Base-by-base conservation (phyloP, 2,797 vertebrate species). In the Hypotaenidia philippensis region DNA sequence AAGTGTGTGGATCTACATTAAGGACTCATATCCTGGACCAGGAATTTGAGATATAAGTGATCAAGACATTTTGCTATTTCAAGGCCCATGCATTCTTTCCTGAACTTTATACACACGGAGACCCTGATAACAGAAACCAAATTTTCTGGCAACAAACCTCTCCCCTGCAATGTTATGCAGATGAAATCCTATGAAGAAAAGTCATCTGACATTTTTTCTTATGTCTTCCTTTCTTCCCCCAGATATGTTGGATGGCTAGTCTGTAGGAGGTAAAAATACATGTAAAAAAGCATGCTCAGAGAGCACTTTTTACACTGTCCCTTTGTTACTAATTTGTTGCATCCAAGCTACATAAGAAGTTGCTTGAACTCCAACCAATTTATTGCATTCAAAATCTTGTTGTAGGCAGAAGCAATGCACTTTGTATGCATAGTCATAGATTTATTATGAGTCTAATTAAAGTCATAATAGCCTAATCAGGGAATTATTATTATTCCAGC, bases 381-480 rank as follows among this genome's bases (percentile, higher is more conserved):
- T 64, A 56, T 89, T 64, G 11, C 22, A 18, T 16, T 64, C 27
- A 72, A 79, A 94, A 49, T 10, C 27, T 76, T 66, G 6, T 47
- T 63, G n/a, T 41, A 68, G 41, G 16, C 17, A 93, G 52, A 93
- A 91, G 55, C 16, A 57, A 72, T 15, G 36, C 0, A 7, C 4
- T 79, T 79, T 21, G 1, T 61, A 76, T 79, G 55, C 29, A 45
- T 23, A 87, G 26, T 45, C 22, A 68, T 44, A 25, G 25, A 44
- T 84, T 91, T 84, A 64, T 79, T 91, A 63, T 68, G 82, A 75
- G n/a, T 81, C 49, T 71, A 75, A 89, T 84, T 89, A 65, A 85
- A 79, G 4, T 60, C 25, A 82, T 85, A 79, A 82, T 15, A 57
- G 19, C 18, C 27, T 71, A 65, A 80, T 80, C 41, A 64, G 38